Evolutionary conservation across 2,888 invertebrate species (phyloP), one percentile per base, ranked within the genome.

Genomic region (Smittia sp.): DNA sequence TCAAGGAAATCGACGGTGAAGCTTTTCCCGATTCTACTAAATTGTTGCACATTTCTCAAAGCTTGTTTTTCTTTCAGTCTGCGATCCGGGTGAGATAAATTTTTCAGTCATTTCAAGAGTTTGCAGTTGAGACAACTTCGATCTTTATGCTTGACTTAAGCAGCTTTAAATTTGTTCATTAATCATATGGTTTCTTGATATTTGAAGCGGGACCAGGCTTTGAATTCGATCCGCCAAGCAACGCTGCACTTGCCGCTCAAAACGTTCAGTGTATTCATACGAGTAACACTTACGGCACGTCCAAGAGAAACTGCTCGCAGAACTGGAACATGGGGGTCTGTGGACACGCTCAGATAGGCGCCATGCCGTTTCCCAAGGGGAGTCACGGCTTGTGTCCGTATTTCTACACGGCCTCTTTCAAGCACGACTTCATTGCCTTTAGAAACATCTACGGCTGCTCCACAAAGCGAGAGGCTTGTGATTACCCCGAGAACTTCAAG

Each of bases 1-100:
- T 82, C 4, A 76, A 80, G 65, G 79, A 79, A 76, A 80, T 82
- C 66, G 81, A 82, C 74, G 80, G 82, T 82, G 76, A 77, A 32
- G 9, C 9, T 32, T 32, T 9, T 32, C 9, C 9, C 32, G 32
- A 32, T n/a, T n/a, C n/a, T n/a, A n/a, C n/a, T n/a, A n/a, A n/a
- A 32, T 32, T 32, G 32, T 32, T 32, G 32, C 32, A 32, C 32
- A 32, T 32, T 32, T 32, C 9, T 32, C 18, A 58, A 58, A n/a
- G 9, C 11, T 18, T 58, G 15, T 18, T 27, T 27, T 27, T 25
- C 54, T 27, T 22, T 27, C 69, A 69, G 69, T 69, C 22, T 72
- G 58, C 39, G 72, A 72, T 58, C 62, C 72, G 20, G 58, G 52
- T 70, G 4, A 32, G 27, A 13, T 46, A 22, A 32, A 32, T 32